Percentiles rank a stretch among this genome's conserved stretches.
phyloP scores from a whole-genome alignment of 2,797 vertebrate species.

The Ispidina lecontei region DNA sequence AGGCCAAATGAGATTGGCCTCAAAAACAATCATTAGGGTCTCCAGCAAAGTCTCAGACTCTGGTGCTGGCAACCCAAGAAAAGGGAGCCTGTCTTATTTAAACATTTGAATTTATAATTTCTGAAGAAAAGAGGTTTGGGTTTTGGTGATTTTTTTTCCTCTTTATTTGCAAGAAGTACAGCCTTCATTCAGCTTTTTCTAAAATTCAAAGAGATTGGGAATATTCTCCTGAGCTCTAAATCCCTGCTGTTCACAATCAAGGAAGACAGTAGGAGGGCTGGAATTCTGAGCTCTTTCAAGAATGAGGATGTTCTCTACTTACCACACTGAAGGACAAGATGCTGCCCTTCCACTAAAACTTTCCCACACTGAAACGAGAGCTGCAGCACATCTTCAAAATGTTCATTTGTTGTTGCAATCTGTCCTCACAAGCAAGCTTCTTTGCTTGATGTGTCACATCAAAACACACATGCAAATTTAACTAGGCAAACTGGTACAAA shows the following conservation, averaged over 20 bases:
- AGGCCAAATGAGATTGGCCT: neutral
- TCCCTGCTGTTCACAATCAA: neutral
- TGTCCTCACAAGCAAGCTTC: neutral
- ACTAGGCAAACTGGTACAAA: neutral
- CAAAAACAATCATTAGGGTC: neutral
- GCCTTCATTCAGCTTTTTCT: neutral
- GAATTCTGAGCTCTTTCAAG: neutral
- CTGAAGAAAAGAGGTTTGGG: neutral
- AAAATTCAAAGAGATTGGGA: neutral
- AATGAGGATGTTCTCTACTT: neutral
- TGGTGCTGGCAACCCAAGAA: neutral
- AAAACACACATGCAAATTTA: neutral
- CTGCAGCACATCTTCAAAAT: neutral
- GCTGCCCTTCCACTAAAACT: neutral
- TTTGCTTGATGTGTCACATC: neutral
- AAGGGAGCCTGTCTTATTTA: neutral
- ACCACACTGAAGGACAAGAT: neutral
- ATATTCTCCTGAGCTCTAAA: neutral
- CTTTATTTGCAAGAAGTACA: neutral
- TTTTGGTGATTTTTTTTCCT: neutral
- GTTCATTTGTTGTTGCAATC: neutral
- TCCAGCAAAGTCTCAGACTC: neutral
- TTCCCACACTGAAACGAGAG: neutral
- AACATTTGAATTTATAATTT: neutral
- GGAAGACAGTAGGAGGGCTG: neutral